These are phyloP conservation scores for Gambelia wislizenii DNA, from an alignment of 2,797 vertebrate genomes.

Conservation along the genomic window DNA sequence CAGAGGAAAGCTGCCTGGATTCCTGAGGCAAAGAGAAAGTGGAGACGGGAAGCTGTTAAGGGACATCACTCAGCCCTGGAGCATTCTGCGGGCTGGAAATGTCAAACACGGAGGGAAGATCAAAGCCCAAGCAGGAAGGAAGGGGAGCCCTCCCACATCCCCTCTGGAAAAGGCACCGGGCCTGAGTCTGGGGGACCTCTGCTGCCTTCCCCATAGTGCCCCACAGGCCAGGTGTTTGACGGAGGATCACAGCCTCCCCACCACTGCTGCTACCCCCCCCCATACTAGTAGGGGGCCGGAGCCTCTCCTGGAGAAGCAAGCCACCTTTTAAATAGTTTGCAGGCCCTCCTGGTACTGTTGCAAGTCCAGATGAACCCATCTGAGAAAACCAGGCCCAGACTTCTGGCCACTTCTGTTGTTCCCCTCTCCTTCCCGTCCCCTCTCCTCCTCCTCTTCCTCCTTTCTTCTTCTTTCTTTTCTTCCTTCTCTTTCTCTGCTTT, in stretches of 20 bases:
- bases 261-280: too few relatives aligned
- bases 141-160: background rate
- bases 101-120: constrained; percentile 36
- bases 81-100: background rate
- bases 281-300: too few relatives aligned
- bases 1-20: background rate
- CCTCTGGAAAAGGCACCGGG: accelerated
- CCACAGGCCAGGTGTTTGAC: background rate
- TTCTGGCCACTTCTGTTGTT: too few relatives aligned
- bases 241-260: background rate
- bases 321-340: too few relatives aligned
- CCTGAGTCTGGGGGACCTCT: background rate
- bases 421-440: too few relatives aligned
- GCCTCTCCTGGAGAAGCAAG: too few relatives aligned
- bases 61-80: background rate
- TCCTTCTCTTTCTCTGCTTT: too few relatives aligned
- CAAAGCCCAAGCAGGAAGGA: constrained; percentile 25
- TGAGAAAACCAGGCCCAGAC: too few relatives aligned
- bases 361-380: too few relatives aligned
- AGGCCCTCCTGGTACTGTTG: too few relatives aligned
- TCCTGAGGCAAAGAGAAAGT: background rate
- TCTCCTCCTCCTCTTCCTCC: too few relatives aligned
- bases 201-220: accelerated
- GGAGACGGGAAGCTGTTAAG: background rate
- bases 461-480: too few relatives aligned